These are phyloP conservation scores for Aepyceros melampus DNA, from an alignment of 2,113 vertebrate species.

Conservation along the genomic window DNA sequence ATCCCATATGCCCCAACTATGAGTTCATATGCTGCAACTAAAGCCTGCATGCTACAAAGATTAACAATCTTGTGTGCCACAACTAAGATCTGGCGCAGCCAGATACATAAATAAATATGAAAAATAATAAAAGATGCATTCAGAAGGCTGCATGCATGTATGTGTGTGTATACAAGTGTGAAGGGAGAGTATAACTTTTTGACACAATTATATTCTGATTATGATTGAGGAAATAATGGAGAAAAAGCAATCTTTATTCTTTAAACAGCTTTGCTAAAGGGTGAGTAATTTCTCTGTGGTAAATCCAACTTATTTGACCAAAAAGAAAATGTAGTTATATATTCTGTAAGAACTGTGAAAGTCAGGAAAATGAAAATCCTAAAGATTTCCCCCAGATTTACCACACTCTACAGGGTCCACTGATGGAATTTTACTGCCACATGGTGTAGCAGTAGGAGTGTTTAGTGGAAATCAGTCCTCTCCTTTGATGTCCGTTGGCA, in stretches of 20 bases:
- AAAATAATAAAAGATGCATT: background rate
- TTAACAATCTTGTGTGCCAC: background rate
- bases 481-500: background rate
- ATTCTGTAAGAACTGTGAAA: background rate
- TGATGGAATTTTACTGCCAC: background rate
- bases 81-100: background rate
- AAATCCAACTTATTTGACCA: background rate
- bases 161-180: background rate
- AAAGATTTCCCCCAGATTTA: background rate
- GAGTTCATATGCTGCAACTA: background rate
- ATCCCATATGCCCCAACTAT: background rate
- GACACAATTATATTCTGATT: background rate
- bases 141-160: background rate
- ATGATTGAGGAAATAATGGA: background rate
- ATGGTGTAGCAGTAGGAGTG: rapidly evolving
- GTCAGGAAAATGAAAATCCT: background rate
- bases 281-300: background rate
- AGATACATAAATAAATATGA: background rate
- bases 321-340: background rate
- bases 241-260: background rate
- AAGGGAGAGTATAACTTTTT: background rate
- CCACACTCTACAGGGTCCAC: too few relatives aligned
- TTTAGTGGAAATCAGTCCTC: background rate
- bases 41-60: background rate
- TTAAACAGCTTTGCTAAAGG: background rate